Percentiles rank a stretch among this genome's conserved stretches.
Evolutionary conservation across 2,113 vertebrate species (phyloP).

Genomic region (Etheostoma spectabile): DNA sequence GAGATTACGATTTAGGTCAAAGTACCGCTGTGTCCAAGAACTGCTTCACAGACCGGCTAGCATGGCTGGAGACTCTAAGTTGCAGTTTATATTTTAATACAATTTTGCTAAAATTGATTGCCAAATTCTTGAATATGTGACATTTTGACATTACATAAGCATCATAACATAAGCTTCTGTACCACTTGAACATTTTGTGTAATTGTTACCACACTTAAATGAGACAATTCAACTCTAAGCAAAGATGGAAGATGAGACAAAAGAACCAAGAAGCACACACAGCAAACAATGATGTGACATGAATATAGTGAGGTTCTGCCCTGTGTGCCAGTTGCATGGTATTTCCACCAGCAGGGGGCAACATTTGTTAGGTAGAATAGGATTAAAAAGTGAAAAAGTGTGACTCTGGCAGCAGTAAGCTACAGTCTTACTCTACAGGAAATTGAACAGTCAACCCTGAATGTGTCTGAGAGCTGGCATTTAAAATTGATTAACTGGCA

Average conservation of each 20-base stretch:
- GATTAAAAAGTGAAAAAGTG: neutral
- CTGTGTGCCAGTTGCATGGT: neutral
- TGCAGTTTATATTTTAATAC: no score
- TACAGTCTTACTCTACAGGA: neutral
- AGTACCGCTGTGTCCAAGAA: no score
- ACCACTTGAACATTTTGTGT: neutral
- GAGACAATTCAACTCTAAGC: neutral
- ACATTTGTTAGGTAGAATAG: neutral
- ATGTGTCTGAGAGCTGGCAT: neutral
- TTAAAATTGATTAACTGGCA: neutral
- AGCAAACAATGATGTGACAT: neutral
- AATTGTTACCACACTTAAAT: neutral
- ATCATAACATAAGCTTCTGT: no score
- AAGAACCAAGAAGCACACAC: neutral
- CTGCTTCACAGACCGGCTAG: no score
- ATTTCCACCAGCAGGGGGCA: constrained; percentile 21
- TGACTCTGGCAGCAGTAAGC: neutral
- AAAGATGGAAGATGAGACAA: neutral
- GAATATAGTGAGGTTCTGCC: neutral
- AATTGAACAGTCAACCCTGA: neutral
- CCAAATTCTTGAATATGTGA: neutral
- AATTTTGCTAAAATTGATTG: no score
- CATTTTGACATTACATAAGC: neutral
- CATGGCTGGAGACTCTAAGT: no score
- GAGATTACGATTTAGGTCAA: no score